A percentile compares a stretch with the other conserved stretches of the same genome.
These are phyloP conservation scores for Nephrocerus scutellatus DNA, from an alignment of 2,888 invertebrate species.

Conservation along the genomic window DNA sequence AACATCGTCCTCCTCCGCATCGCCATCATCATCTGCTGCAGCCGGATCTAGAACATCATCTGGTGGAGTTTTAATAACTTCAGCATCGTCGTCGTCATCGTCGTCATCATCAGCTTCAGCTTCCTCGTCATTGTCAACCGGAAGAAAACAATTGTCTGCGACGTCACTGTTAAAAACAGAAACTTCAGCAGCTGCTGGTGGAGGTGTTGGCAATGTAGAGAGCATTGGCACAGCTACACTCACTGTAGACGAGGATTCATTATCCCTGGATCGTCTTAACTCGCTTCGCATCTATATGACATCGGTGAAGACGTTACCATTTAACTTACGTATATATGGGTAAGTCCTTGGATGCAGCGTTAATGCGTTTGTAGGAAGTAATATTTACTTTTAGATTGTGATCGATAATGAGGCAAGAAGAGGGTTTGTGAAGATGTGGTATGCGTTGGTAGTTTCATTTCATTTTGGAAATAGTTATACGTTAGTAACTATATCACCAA, in stretches of 20 bases:
- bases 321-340: conserved; percentile 47
- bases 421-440: no score
- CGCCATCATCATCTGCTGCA: conserved; percentile 20
- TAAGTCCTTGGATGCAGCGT: no score
- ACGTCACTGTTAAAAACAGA: conserved; percentile 12
- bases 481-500: no score
- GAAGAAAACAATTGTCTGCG: conserved; percentile 12
- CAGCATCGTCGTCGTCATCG: conserved; percentile 23
- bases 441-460: no score
- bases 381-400: no score
- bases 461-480: no score
- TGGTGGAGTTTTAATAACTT: conserved; percentile 23
- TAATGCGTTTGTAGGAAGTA: no score
- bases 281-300: conserved; percentile 47
- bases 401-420: no score
- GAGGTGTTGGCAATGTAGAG: conserved; percentile 14
- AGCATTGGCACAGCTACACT: conserved; percentile 27
- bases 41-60: conserved; percentile 28
- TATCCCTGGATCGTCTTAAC: conserved; percentile 45
- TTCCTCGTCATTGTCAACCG: conserved; percentile 19
- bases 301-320: conserved; percentile 46
- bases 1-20: conserved; percentile 28
- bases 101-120: conserved; percentile 26
- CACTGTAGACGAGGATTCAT: conserved; percentile 42
- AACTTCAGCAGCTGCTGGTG: conserved; percentile 21